phyloP scores from a whole-genome alignment of 2,888 invertebrate species.

The Ptychoptera albimana region DNA sequence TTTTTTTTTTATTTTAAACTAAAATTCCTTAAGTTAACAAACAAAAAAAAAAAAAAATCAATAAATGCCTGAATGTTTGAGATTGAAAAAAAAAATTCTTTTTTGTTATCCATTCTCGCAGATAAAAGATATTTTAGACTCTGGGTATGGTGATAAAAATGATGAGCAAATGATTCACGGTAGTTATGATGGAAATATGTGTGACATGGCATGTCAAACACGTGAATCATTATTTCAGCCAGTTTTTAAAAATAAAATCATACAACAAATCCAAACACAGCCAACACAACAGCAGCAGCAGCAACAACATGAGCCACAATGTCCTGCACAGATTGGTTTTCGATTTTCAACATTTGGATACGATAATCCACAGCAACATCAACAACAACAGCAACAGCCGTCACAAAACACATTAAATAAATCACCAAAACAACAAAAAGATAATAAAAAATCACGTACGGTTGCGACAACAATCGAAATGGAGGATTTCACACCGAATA shows the following conservation, averaged over 20 bases:
- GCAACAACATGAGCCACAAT: conserved; percentile 15
- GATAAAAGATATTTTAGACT: conserved; percentile 7
- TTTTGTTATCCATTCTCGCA: conserved; percentile 1
- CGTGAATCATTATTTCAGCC: conserved; percentile 24
- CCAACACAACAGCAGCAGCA: conserved; percentile 18
- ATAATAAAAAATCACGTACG: conserved; percentile 3
- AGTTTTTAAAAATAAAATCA: conserved; percentile 25
- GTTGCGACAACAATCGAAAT: conserved; percentile 20
- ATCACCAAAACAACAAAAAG: neutral
- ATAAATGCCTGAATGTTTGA: neutral
- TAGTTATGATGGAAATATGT: conserved; percentile 35
- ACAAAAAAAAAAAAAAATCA: neutral
- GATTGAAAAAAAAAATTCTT: neutral
- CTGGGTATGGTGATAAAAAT: conserved; percentile 6
- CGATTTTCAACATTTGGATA: conserved; percentile 31
- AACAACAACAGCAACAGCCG: conserved; percentile 14
- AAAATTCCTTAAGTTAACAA: neutral
- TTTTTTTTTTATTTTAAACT: neutral
- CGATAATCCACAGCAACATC: conserved; percentile 18
- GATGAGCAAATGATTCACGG: conserved; percentile 4
- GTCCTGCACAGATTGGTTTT: conserved; percentile 9
- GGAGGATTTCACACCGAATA: conserved; percentile 15
- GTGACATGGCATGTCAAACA: conserved; percentile 68
- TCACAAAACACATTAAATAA: neutral
- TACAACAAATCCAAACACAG: conserved; percentile 15